These are phyloP conservation scores for Odobenus rosmarus DNA, from an alignment of 2,113 vertebrate genomes.

Conservation along the genomic window DNA sequence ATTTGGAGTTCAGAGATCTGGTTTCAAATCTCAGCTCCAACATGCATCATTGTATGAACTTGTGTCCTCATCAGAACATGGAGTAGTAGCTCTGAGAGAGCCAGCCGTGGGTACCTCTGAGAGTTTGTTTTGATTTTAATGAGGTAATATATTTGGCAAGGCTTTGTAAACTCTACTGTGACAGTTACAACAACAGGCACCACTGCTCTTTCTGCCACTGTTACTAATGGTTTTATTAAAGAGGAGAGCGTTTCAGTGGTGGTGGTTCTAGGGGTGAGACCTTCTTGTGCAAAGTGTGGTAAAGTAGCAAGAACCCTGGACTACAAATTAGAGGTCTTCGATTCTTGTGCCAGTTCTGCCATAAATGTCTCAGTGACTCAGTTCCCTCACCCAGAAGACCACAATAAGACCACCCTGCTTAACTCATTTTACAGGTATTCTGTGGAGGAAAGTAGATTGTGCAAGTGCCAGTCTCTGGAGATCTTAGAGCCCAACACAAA, in stretches of 20 bases:
- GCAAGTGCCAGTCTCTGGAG: neutral
- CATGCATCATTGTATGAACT: neutral
- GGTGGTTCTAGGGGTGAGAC: neutral
- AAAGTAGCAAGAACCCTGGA: neutral
- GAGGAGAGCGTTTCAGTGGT: neutral
- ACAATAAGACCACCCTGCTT: neutral
- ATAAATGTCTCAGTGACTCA: neutral
- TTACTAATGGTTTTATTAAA: neutral
- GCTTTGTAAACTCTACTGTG: neutral
- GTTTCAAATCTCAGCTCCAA: neutral
- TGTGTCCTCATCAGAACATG: neutral
- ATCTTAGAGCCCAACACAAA: neutral
- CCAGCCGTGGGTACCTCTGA: neutral
- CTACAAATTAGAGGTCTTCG: neutral
- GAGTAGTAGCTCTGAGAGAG: neutral
- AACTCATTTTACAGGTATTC: neutral
- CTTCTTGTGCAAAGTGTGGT: neutral
- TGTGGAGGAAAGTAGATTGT: neutral
- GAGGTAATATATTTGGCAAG: neutral
- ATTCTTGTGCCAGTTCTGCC: neutral
- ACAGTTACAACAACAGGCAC: neutral
- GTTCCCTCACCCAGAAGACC: neutral
- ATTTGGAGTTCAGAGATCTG: neutral
- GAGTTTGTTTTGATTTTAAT: neutral
- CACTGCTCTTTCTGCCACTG: neutral